A percentile compares a stretch with the other conserved stretches of the same genome.
phyloP scores from a whole-genome alignment of 2,797 vertebrate genomes.

The Galaxias olidus region DNA sequence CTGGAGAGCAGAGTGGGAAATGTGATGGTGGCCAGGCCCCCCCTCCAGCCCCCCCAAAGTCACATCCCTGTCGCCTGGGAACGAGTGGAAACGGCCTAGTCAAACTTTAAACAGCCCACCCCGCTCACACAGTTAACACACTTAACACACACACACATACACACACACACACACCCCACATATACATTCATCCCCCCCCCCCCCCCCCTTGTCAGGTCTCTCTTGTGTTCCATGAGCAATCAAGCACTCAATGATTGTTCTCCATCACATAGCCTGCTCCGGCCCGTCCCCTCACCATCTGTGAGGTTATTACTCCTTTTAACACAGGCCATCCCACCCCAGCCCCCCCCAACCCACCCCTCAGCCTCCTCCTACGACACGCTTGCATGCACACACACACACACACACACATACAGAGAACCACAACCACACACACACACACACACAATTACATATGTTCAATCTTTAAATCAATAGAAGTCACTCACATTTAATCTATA shows the following conservation, averaged over 20 bases:
- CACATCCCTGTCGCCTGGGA: constrained; percentile 69
- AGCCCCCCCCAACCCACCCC: constrained; percentile 25
- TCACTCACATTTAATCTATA: constrained; percentile 69
- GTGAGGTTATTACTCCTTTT: constrained; percentile 76
- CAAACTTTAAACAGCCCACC: constrained; percentile 76
- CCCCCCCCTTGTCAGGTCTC: constrained; percentile 63
- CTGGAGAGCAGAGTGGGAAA: constrained; percentile 67
- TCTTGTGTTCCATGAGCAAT: constrained; percentile 77
- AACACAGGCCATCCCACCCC: constrained; percentile 62
- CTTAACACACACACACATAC: constrained; percentile 24
- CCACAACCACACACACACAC: constrained; percentile 19
- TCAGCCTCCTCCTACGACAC: too few relatives aligned
- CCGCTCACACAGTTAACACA: constrained; percentile 36
- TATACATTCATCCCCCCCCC: constrained; percentile 53
- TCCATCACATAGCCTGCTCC: constrained; percentile 67
- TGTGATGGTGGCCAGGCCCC: constrained; percentile 73
- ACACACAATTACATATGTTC: constrained; percentile 22
- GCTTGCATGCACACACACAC: constrained; percentile 32
- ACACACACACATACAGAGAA: constrained; percentile 20
- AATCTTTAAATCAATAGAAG: constrained; percentile 71
- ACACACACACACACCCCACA: constrained; percentile 29
- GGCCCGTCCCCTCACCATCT: constrained; percentile 76
- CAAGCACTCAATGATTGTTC: constrained; percentile 76
- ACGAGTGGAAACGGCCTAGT: constrained; percentile 68
- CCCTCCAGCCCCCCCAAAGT: constrained; percentile 59